Percentiles rank a stretch among this genome's conserved stretches.
These are phyloP conservation scores for Lichenostomus cassidix DNA, from an alignment of 2,113 vertebrate species.

Conservation along the genomic window DNA sequence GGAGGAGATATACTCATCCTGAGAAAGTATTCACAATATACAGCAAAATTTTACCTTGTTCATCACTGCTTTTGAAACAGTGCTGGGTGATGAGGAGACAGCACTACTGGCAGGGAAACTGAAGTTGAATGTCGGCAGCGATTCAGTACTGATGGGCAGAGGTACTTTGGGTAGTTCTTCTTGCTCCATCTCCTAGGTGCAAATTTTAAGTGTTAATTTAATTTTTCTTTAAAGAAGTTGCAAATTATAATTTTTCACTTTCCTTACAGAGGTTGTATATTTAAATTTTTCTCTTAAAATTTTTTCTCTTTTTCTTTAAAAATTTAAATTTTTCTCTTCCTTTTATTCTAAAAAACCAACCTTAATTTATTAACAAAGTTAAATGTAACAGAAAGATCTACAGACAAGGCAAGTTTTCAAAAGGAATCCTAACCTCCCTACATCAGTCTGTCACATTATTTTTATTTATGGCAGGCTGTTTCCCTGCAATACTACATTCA, in stretches of 20 bases:
- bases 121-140: conserved; percentile 89
- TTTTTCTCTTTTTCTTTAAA: background rate
- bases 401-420: background rate
- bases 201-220: background rate
- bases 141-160: conserved; percentile 83
- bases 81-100: conserved; percentile 49
- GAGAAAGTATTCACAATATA: background rate
- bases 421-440: background rate
- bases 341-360: too few species aligned
- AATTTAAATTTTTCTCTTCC: background rate
- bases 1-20: background rate
- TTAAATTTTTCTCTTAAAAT: background rate
- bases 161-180: conserved; percentile 84
- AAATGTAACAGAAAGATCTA: background rate
- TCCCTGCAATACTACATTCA: accelerated
- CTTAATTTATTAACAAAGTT: background rate
- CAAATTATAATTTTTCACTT: background rate
- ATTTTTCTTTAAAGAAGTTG: background rate
- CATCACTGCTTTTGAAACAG: conserved; percentile 50
- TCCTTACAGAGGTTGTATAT: background rate
- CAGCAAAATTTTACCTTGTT: conserved; percentile 67
- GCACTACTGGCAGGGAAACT: conserved; percentile 67
- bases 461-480: background rate
- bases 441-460: background rate
- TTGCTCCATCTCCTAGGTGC: conserved; percentile 76